Evolutionary conservation across 2,888 invertebrate species (phyloP), one percentile per base, ranked within the genome.

Genomic region (Oscheius sp.): DNA sequence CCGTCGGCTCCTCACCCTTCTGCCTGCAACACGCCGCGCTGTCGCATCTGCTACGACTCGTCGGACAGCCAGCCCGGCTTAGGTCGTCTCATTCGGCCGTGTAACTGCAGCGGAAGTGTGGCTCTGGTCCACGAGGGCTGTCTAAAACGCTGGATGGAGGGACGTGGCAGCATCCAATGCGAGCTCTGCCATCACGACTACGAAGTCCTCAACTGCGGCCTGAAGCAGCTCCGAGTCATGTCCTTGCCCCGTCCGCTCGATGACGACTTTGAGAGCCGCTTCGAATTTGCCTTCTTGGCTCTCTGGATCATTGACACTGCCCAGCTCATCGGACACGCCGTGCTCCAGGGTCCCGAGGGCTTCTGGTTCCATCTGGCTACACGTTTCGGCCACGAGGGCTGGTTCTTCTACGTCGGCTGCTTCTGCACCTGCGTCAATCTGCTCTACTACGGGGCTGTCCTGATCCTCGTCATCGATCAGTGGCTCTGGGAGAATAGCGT

Each of bases 371-470:
- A 48, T 29, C n/a, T 68, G n/a, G 4, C 13, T 1, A 33, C 7
- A 0, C n/a, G 35, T n/a, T 53, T 68, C 37, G 68, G 68, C 51
- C 21, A 21, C 3, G 33, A 13, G n/a, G 68, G 68, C 35, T 58
- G 48, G 57, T 21, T 59, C n/a, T 48, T 58, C 59, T 35, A 47
- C n/a, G 47, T 81, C 35, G 79, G 81, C 76, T 82, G 81, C 79
- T 35, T 81, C n/a, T 77, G 81, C 9, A 83, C 82, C 57, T 78
- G 77, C 75, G 71, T 84, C 79, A 84, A 84, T 60, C 76, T 76
- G 35, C 51, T 80, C 60, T 84, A 83, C 76, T 84, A 83, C 66
- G 79, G 81, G 29, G 68, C 76, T 2, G 76, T 83, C 60, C 37
- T 65, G 13, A 70, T 74, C 35, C 71, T 80, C 48, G 60, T 81